These are phyloP conservation scores for Saguinus midas DNA, from an alignment of 2,113 vertebrate genomes.

Conservation along the genomic window DNA sequence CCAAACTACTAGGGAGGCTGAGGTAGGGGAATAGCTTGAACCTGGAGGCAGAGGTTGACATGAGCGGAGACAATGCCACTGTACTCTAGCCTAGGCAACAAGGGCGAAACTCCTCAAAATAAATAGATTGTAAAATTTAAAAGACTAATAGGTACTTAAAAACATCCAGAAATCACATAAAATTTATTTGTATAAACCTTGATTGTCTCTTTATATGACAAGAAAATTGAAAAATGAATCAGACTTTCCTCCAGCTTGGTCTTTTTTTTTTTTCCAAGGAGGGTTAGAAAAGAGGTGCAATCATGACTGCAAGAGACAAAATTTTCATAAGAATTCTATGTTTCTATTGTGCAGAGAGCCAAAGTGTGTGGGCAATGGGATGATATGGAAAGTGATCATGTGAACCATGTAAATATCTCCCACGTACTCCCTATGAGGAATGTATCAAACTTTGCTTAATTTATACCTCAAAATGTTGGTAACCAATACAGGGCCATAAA, in stretches of 20 bases:
- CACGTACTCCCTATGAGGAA: not conserved
- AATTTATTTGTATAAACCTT: not conserved
- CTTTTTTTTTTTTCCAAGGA: not conserved
- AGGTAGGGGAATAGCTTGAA: too few relatives aligned
- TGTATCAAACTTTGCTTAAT: not conserved
- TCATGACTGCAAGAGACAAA: not conserved
- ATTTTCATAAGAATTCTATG: accelerated
- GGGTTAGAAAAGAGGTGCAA: accelerated
- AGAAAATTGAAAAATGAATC: not conserved
- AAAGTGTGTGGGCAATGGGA: not conserved
- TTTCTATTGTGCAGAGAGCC: not conserved
- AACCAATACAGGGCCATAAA: not conserved
- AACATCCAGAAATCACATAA: not conserved
- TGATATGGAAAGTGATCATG: not conserved
- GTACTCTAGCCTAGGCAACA: too few relatives aligned
- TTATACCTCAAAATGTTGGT: not conserved
- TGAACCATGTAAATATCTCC: not conserved
- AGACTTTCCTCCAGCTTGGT: not conserved
- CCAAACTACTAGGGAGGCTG: too few relatives aligned
- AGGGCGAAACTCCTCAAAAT: too few relatives aligned
- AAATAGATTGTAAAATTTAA: not conserved
- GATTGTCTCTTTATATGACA: not conserved
- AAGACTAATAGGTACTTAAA: not conserved
- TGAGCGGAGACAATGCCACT: too few relatives aligned
- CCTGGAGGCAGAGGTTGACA: too few relatives aligned